Evolutionary conservation across 2,113 vertebrate genomes (phyloP).

Genomic region (Murina feae): DNA sequence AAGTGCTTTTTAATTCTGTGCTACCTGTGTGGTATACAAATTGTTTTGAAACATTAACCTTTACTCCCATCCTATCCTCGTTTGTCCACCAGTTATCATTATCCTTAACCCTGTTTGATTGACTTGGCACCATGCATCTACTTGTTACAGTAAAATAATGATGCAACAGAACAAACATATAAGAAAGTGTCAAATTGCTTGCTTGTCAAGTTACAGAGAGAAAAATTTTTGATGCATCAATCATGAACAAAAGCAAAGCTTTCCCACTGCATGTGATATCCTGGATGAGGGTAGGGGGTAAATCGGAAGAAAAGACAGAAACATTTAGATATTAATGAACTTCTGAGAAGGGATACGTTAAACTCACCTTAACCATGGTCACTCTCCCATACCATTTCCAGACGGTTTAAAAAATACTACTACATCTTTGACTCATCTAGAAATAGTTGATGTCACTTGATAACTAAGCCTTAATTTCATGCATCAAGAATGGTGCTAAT

Average conservation of each 20-base stretch:
- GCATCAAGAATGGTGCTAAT: background rate
- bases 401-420: background rate
- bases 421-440: background rate
- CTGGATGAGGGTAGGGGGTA: rapidly evolving
- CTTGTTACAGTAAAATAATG: background rate
- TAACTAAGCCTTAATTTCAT: background rate
- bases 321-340: background rate
- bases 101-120: background rate
- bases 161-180: background rate
- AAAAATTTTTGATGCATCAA: background rate
- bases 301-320: background rate
- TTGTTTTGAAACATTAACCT: background rate
- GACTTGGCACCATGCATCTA: background rate
- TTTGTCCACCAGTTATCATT: background rate
- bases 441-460: background rate
- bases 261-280: background rate
- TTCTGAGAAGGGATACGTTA: background rate
- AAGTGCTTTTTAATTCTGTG: background rate
- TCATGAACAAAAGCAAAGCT: background rate
- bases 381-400: background rate
- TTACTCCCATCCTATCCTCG: rapidly evolving
- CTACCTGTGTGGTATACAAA: background rate
- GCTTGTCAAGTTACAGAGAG: background rate
- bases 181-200: background rate
- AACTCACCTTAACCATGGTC: background rate